Evolutionary conservation across 35 echinoderm and acorn worm genomes (phyloP), one percentile per base, ranked within the genome.

Genomic region (Heliocidaris tuberculata): DNA sequence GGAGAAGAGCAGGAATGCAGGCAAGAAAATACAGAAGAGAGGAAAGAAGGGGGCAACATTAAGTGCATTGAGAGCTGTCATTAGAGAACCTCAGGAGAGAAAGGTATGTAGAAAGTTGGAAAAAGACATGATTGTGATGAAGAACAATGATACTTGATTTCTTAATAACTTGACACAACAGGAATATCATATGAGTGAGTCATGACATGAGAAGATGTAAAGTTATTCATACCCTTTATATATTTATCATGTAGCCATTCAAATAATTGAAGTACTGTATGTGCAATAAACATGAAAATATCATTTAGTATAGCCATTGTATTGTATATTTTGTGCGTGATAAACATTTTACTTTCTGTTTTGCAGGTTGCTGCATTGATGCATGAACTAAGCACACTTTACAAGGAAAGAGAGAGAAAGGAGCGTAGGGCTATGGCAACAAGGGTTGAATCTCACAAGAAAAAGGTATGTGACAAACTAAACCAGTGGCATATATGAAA

Each of bases 351-450:
- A n/a, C 49, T 59, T 52, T 48, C 91, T 48, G 9, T 93, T 85
- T 59, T n/a, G 65, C 49, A 99, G 98, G 97, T 97, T 85, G 98
- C 96, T 31, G 56, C 90, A 31, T 65, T 99, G 48, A 96, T 99
- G 96, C 85, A 96, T 92, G 94, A 99, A 95, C 86, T 99, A 59
- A 95, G 96, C 35, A 94, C 96, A 59, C 96, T 99, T 17, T 97
- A 99, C 95, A 97, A 99, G 32, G 94, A 97, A 49, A 96, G 95
- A 86, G 89, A 97, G 93, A 88, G 96, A 42, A 95, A 97, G 52
- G 95, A 99, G 15, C 93, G 85, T 21, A 48, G 94, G 48, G 85
- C 94, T 85, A 94, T 97, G 95, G 94, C 48, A 32, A 32, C 92
- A 5, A 97, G 96, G 93, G 94, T 97, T 30, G 78, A 96, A 94